Conservation (phyloP, 1,140 invertebrate species). For the Drosophila tropicalis region DNA sequence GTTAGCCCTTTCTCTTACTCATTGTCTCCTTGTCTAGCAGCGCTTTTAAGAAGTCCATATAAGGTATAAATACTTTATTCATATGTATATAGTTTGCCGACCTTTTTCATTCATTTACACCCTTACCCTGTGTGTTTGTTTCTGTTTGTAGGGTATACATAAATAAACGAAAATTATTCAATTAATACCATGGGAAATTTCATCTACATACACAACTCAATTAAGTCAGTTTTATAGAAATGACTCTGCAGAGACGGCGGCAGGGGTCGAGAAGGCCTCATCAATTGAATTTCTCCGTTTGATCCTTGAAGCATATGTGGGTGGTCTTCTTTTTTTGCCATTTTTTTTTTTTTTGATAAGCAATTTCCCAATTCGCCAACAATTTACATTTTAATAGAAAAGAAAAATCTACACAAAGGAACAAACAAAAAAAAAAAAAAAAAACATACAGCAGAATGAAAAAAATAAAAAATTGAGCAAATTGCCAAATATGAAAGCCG, state of each 20-base stretch:
- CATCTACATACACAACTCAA: slow-evolving; percentile 59
- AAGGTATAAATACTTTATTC: no score
- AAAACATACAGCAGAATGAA: slow-evolving; percentile 11
- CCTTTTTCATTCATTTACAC: not conserved
- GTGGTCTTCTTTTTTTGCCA: slow-evolving; percentile 12
- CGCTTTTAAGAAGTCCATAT: no score
- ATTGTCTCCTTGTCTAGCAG: no score
- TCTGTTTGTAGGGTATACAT: not conserved
- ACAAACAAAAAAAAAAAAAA: slow-evolving; percentile 7
- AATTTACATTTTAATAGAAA: slow-evolving; percentile 81
- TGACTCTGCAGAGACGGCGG: slow-evolving; percentile 5
- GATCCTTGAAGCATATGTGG: slow-evolving; percentile 71
- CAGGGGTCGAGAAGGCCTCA: not conserved
- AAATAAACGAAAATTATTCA: slow-evolving; percentile 42
- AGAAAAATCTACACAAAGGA: slow-evolving; percentile 54
- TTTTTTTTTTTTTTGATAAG: slow-evolving; percentile 65
- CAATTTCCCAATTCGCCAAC: slow-evolving; percentile 80
- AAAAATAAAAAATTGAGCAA: slow-evolving; percentile 55
- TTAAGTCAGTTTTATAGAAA: slow-evolving; percentile 73
- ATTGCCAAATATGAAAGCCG: slow-evolving; percentile 56
- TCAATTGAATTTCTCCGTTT: slow-evolving; percentile 56
- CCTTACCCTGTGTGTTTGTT: not conserved
- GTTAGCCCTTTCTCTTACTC: no score
- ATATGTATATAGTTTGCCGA: no score
- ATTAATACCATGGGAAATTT: slow-evolving; percentile 37